These are phyloP conservation scores for Triops longicaudatus DNA, from an alignment of 1,140 invertebrate genomes.

Conservation along the genomic window DNA sequence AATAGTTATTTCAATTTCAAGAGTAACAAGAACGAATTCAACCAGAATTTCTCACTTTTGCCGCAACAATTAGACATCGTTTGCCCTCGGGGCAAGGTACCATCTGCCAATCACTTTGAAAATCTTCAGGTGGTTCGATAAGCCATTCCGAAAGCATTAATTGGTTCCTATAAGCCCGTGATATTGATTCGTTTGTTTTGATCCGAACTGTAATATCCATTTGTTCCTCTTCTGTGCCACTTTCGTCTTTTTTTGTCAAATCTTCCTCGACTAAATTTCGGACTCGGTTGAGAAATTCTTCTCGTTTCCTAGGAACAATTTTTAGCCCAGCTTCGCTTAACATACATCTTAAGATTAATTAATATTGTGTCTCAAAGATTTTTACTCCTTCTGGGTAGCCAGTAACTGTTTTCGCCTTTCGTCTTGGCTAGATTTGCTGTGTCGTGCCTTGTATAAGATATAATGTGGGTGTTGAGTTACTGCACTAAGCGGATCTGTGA, in stretches of 20 bases:
- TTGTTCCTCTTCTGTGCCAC: slow-evolving; percentile 24
- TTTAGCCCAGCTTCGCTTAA: too few relatives aligned
- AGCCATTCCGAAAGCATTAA: slow-evolving; percentile 88
- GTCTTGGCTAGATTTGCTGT: slow-evolving; percentile 34
- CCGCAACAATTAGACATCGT: slow-evolving; percentile 65
- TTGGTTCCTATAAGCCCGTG: slow-evolving; percentile 33
- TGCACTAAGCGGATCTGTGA: slow-evolving; percentile 12
- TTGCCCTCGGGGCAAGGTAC: slow-evolving; percentile 73
- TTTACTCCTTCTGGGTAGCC: slow-evolving; percentile 38
- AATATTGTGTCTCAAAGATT: too few relatives aligned
- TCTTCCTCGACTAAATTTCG: slow-evolving; percentile 36
- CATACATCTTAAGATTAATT: too few relatives aligned
- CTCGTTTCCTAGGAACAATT: slow-evolving; percentile 33
- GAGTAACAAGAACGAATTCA: too few relatives aligned
- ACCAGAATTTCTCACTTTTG: slow-evolving; percentile 48
- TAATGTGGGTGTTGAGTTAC: slow-evolving; percentile 36
- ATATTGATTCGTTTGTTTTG: not conserved
- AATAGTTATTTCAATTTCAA: too few relatives aligned
- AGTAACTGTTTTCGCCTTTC: slow-evolving; percentile 36
- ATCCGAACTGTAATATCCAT: slow-evolving; percentile 28
- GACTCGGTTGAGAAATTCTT: slow-evolving; percentile 38
- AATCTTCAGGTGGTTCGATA: slow-evolving; percentile 68
- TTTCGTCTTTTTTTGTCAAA: slow-evolving; percentile 34
- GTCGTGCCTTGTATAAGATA: slow-evolving; percentile 37
- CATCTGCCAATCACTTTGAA: slow-evolving; percentile 68